Evolutionary conservation across 2,888 invertebrate species (phyloP), one percentile per base, ranked within the genome.

Genomic region (Drosophila infuscata): DNA sequence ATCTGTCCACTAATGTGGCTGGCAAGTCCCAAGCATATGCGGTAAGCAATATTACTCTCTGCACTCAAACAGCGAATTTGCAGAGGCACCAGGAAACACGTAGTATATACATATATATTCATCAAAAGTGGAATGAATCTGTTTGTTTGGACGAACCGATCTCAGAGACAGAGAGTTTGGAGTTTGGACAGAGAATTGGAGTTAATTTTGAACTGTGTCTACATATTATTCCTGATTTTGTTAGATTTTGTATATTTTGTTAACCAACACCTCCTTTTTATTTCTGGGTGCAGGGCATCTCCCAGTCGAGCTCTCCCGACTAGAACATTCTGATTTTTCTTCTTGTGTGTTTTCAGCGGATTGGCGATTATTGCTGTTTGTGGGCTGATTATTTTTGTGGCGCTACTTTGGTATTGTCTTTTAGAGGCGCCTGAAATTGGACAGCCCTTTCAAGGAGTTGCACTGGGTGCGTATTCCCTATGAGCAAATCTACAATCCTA

Each of bases 1-100:
- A 94, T 98, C 30, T 96, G 96, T 78, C 98, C 98, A 0, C 92
- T 97, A 60, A 95, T 97, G 94, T 98, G 97, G 97, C 94, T 98
- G 8, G 98, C 97, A 57, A 97, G 97, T 74, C 98, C 98, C 0
- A 97, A 97, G 92, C 97, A 98, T 90, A 97, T 98, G 96, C 97
- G 97, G 98, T 97, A 93, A 94, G 94, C 46, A 25, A 1, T 20
- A 20, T 12, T 43, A 12, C 3, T 12, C 43, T 12, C 12, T 43
- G 6, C 6, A 20, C 43, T 25, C 7, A 25, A 46, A 12, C 7
- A 46, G 43, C 20, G 1, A 20, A 20, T 6, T 43, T 12, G 11
- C 6, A 43, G 11, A 2, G 38, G 17, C 11, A 43, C 3, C 20
- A n/a, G 43, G 43, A 20, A 43, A 43, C 3, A 20, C 5, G 12